These are phyloP conservation scores for Mystacides longicornis DNA, from an alignment of 2,888 invertebrate species.

Conservation along the genomic window DNA sequence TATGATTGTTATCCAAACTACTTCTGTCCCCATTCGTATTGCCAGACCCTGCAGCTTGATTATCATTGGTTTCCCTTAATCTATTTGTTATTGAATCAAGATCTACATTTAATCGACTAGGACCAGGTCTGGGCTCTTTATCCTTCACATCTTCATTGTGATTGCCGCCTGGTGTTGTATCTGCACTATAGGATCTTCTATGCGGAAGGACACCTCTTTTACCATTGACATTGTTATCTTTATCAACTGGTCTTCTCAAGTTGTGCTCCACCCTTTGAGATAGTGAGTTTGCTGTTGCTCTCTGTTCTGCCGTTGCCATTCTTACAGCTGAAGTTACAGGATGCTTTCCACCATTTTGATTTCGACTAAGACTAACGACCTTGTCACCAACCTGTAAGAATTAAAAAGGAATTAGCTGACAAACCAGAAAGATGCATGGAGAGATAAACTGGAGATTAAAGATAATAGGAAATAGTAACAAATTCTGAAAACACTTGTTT, in stretches of 20 bases:
- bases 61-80: slow-evolving; percentile 17
- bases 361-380: slow-evolving; percentile 65
- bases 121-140: slow-evolving; percentile 19
- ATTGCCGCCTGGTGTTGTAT: slow-evolving; percentile 10
- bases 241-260: slow-evolving; percentile 48
- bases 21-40: slow-evolving; percentile 3
- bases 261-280: slow-evolving; percentile 46
- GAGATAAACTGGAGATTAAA: too few species aligned
- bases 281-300: slow-evolving; percentile 42
- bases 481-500: too few species aligned
- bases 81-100: slow-evolving; percentile 10
- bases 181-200: slow-evolving; percentile 26
- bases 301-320: slow-evolving; percentile 36
- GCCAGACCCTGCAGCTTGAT: slow-evolving; percentile 1
- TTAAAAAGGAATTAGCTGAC: background rate
- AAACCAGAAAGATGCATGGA: background rate
- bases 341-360: slow-evolving; percentile 48
- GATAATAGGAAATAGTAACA: background rate
- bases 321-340: slow-evolving; percentile 51
- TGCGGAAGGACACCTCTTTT: slow-evolving; percentile 51
- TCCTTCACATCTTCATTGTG: background rate
- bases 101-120: slow-evolving; percentile 17
- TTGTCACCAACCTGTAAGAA: slow-evolving; percentile 57
- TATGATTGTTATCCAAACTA: slow-evolving; percentile 12
- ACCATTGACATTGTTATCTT: slow-evolving; percentile 69